Base-by-base conservation (phyloP, 2,797 vertebrate genomes). In the Argentina silus region DNA sequence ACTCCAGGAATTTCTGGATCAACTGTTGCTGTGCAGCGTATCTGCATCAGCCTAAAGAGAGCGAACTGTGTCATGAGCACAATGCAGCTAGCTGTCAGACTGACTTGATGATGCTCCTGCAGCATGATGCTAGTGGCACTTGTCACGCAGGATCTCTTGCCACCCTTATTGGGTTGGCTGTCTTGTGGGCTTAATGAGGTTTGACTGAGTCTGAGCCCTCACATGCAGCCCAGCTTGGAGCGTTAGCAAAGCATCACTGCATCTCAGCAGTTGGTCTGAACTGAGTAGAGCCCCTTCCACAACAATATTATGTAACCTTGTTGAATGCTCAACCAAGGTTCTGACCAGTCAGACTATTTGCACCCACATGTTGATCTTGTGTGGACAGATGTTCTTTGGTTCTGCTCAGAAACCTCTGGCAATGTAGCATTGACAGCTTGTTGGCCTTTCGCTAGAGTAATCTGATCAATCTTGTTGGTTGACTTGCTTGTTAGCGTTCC, bases 91-190 rank as follows among this genome's bases (percentile, higher is more conserved):
- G 23, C 63, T 12, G 45, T 50, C 43, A 60, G 17, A 57, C 73
- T 78, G 19, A 3, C 36, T 69, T 50, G 15, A 60, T 36, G 23
- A 14, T 65, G 42, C 70, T 80, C 74, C 74, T 67, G 82, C 23
- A 51, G 71, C 81, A 78, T 67, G 76, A 70, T 7, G 59, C 81
- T 14, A 75, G 53, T 53, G 59, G 69, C 67, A 21, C 64, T 75
- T 75, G 76, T 78, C 76, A 69, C 44, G 57, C 48, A 6, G 64
- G 67, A 59, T 81, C 75, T 62, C 72, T 62, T 53, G 57, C 69
- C 76, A 73, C 78, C 78, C 81, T 81, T 82, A 88, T 86, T 83
- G 82, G 83, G 68, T 65, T 78, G 73, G 50, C 83, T 86, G 83
- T 91, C 91, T 84, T 85, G 76, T 82, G 72, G 75, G 76, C 82